phyloP scores from a whole-genome alignment of 2,797 vertebrate genomes.

The Eleutherodactylus coqui region DNA sequence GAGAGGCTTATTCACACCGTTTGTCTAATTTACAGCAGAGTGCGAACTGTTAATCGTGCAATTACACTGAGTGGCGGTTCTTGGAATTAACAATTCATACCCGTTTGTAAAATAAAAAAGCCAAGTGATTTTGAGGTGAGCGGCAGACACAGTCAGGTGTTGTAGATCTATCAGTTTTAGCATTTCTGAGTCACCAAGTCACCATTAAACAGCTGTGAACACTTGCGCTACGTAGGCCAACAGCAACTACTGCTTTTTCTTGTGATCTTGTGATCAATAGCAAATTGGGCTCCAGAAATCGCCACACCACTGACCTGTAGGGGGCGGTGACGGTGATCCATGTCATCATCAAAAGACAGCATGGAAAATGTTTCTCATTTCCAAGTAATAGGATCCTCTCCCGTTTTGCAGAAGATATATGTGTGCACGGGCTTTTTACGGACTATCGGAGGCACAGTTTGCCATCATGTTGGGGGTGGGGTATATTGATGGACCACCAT shows the following conservation, averaged over 20 bases:
- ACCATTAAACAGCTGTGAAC: background rate
- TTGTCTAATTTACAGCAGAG: slow-evolving; percentile 34
- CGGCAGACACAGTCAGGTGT: slow-evolving; percentile 1
- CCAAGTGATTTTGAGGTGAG: slow-evolving; percentile 35
- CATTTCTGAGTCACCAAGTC: background rate
- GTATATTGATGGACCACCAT: no score
- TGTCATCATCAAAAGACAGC: background rate
- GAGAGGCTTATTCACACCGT: background rate
- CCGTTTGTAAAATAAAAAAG: slow-evolving; percentile 40
- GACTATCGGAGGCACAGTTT: no score
- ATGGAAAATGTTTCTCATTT: background rate
- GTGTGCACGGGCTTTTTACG: background rate
- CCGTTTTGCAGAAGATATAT: background rate
- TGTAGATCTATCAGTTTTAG: background rate
- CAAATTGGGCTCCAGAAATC: background rate
- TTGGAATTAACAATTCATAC: slow-evolving; percentile 37
- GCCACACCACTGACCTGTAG: background rate
- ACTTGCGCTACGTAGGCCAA: background rate
- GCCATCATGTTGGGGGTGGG: no score
- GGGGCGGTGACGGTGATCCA: background rate
- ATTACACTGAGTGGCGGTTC: slow-evolving; percentile 26
- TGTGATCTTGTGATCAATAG: background rate
- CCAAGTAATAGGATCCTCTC: background rate
- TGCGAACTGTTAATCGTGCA: slow-evolving; percentile 35
- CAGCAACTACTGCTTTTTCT: background rate